Percentiles rank a stretch among this genome's conserved stretches.
Evolutionary conservation across 2,797 vertebrate species (phyloP).

Genomic region (Notolabrus celidotus): DNA sequence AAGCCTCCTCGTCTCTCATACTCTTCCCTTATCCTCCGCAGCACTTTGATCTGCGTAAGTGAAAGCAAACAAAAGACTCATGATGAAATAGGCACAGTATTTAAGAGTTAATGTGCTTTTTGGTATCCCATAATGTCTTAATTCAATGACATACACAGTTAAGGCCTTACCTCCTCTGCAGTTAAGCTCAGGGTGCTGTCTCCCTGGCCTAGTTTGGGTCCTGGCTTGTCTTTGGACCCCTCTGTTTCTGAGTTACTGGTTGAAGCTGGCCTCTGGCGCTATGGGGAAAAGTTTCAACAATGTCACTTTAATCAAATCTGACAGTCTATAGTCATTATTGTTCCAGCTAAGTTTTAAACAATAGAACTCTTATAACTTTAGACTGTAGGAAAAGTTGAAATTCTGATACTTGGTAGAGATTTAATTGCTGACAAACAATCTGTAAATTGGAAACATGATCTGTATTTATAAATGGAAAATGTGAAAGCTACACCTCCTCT

Average conservation of each 20-base stretch:
- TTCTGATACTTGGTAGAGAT: constrained; percentile 3
- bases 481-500: constrained; percentile 21
- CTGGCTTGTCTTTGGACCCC: constrained; percentile 82
- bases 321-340: not conserved
- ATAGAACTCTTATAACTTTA: not conserved
- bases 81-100: constrained; percentile 1
- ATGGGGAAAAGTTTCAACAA: constrained; percentile 23
- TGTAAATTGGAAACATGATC: constrained; percentile 21
- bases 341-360: not conserved
- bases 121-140: not conserved
- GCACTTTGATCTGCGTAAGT: constrained; percentile 88
- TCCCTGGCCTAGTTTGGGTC: constrained; percentile 78
- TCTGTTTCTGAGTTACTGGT: constrained; percentile 86
- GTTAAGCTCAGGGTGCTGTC: constrained; percentile 89
- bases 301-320: constrained; percentile 6
- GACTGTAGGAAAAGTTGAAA: not conserved
- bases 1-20: constrained; percentile 94
- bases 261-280: constrained; percentile 87
- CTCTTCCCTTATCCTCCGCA: constrained; percentile 93
- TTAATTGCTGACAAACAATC: constrained; percentile 17
- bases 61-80: constrained; percentile 14
- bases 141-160: not conserved
- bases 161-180: constrained; percentile 90
- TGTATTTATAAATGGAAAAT: constrained; percentile 45
- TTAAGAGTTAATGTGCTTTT: not conserved